Percentiles rank a stretch among this genome's conserved stretches.
phyloP scores from a whole-genome alignment of 2,888 invertebrate species.

The Cryptus viduatorius region DNA sequence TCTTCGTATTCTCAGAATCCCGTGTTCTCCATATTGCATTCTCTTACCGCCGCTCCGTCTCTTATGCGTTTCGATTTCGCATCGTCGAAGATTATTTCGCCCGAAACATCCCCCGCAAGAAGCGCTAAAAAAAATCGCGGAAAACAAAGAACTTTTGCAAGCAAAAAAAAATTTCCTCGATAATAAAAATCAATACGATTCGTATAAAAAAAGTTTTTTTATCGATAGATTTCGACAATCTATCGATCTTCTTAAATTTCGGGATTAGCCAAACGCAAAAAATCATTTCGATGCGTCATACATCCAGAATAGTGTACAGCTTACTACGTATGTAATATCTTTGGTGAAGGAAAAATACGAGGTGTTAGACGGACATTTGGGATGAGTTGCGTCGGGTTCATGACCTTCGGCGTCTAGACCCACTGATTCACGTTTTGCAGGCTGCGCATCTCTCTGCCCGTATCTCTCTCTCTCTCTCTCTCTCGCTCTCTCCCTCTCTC shows the following conservation, averaged over 20 bases:
- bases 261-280: neutral
- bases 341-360: constrained; percentile 28
- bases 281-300: constrained; percentile 39
- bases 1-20: too few species aligned
- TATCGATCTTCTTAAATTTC: neutral
- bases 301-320: constrained; percentile 2
- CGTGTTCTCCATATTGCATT: too few species aligned
- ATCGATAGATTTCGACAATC: neutral
- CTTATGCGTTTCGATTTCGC: neutral
- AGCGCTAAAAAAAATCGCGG: neutral
- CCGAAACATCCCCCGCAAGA: neutral
- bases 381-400: constrained; percentile 79
- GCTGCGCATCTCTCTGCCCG: constrained; percentile 51
- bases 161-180: neutral
- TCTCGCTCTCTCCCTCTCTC: constrained; percentile 40
- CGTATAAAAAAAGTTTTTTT: neutral
- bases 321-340: constrained; percentile 7
- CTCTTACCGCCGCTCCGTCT: too few species aligned
- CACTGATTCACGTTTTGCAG: constrained; percentile 77
- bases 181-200: neutral
- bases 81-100: neutral
- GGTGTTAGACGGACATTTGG: constrained; percentile 67
- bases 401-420: constrained; percentile 78
- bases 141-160: neutral
- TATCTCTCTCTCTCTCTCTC: constrained; percentile 29